Conservation (phyloP, 2,888 invertebrate genomes). For the Xanthia togata region DNA sequence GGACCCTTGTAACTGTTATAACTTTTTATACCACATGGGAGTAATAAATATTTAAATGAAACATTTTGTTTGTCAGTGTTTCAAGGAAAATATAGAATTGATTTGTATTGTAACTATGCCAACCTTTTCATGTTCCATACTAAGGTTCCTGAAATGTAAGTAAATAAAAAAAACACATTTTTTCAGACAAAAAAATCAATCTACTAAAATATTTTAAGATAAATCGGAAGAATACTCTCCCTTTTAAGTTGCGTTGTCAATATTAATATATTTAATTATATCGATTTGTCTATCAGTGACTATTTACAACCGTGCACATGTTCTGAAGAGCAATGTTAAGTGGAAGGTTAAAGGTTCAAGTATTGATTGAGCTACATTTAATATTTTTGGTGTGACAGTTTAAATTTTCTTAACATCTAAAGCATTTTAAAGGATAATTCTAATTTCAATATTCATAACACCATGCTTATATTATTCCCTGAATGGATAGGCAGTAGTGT, state of each 20-base stretch:
- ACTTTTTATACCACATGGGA: too few species aligned
- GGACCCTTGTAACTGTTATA: too few species aligned
- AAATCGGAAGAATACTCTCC: not conserved
- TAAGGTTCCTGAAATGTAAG: not conserved
- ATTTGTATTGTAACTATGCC: not conserved
- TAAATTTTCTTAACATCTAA: not conserved
- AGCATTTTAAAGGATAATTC: too few species aligned
- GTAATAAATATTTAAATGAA: not conserved
- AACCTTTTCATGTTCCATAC: not conserved
- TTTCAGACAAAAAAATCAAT: too few species aligned
- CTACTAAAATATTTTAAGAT: slow-evolving; percentile 33
- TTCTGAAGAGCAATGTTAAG: not conserved
- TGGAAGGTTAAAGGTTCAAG: slow-evolving; percentile 25
- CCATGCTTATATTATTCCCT: too few species aligned
- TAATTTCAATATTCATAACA: too few species aligned
- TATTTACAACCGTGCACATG: slow-evolving; percentile 16
- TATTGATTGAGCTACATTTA: not conserved
- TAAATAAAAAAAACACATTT: not conserved
- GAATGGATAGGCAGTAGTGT: too few species aligned
- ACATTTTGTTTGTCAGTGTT: not conserved
- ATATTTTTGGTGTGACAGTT: not conserved
- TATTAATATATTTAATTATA: slow-evolving; percentile 47
- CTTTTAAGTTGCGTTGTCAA: not conserved
- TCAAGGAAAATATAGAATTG: not conserved
- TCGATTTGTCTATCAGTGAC: slow-evolving; percentile 44